These are phyloP conservation scores for Vulpes lagopus DNA, from an alignment of 2,113 vertebrate genomes.

Conservation along the genomic window DNA sequence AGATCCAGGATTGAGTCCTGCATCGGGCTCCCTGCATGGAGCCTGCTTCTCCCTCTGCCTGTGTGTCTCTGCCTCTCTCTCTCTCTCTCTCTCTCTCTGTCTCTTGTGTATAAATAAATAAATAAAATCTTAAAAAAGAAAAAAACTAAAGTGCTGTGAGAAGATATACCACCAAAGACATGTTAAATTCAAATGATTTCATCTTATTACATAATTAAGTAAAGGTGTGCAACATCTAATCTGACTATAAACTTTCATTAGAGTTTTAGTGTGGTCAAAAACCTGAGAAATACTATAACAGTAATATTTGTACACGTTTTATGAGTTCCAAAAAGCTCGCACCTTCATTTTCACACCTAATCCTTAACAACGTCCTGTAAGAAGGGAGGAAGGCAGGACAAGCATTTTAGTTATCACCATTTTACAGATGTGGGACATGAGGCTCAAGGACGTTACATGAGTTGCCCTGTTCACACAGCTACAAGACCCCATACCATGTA, in stretches of 20 bases:
- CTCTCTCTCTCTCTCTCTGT: too few species aligned
- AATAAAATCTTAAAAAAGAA: too few species aligned
- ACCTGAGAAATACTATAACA: slow-evolving; percentile 1
- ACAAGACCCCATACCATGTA: neutral
- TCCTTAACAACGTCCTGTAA: neutral
- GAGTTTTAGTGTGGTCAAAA: slow-evolving; percentile 51
- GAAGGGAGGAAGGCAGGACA: neutral
- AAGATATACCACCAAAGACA: slow-evolving; percentile 41
- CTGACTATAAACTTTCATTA: neutral
- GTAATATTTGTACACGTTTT: slow-evolving; percentile 54
- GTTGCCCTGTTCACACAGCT: neutral
- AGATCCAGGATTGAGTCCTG: too few species aligned
- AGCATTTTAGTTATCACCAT: neutral
- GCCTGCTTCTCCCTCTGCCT: too few species aligned
- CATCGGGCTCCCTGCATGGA: too few species aligned
- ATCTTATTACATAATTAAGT: slow-evolving; percentile 37
- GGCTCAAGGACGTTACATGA: neutral
- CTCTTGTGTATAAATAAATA: too few species aligned
- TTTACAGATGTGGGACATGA: neutral
- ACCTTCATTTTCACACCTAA: slow-evolving; percentile 44
- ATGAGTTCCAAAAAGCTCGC: slow-evolving; percentile 19
- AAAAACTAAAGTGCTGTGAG: neutral
- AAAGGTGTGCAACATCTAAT: slow-evolving; percentile 8
- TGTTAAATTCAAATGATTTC: slow-evolving; percentile 45
- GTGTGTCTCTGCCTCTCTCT: too few species aligned